Evolutionary conservation across 2,797 vertebrate species (phyloP), one percentile per base, ranked within the genome.

Genomic region (Rhinichthys osculus): DNA sequence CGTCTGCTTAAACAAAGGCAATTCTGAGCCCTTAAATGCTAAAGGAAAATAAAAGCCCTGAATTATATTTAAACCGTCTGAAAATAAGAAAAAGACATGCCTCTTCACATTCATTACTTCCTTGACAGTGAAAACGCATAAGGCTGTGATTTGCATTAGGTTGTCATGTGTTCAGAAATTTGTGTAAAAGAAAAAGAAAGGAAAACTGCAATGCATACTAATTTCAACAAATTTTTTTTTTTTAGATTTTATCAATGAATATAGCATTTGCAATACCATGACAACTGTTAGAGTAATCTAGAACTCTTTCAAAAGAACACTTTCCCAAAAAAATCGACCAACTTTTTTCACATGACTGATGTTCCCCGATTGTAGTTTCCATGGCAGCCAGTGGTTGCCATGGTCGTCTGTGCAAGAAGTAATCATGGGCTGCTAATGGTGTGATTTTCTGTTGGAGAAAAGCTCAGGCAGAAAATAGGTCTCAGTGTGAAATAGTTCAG

Each of bases 331-430:
- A 7, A 71, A 72, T 82, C 38, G 10, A 82, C 81, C 69, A 85
- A 82, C 50, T 82, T 88, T 88, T 82, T 70, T 67, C 57, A 84
- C 70, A 33, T 78, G 40, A 40, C 73, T 82, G 69, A 72, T 66
- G 59, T 82, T 69, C 30, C 78, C 40, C 6, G 59, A 64, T 86
- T 73, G 54, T 59, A 80, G 83, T 85, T 88, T 69, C 86, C 81
- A 77, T 77, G 69, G 81, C 40, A 84, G 83, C 71, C 77, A 81
- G 78, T 42, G 35, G 82, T 85, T 85, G 73, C 84, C 62, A 87
- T 82, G 78, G 78, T 84, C 70, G 14, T 83, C 76, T 27, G 80
- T 84, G 78, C 62, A 14, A 52, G 40, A 52, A 50, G 78, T 88
- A 70, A 74, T 84, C 86, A 79, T 30, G 38, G 79, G 59, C 67